phyloP scores from a whole-genome alignment of 2,888 invertebrate genomes.

The Thereva unica region DNA sequence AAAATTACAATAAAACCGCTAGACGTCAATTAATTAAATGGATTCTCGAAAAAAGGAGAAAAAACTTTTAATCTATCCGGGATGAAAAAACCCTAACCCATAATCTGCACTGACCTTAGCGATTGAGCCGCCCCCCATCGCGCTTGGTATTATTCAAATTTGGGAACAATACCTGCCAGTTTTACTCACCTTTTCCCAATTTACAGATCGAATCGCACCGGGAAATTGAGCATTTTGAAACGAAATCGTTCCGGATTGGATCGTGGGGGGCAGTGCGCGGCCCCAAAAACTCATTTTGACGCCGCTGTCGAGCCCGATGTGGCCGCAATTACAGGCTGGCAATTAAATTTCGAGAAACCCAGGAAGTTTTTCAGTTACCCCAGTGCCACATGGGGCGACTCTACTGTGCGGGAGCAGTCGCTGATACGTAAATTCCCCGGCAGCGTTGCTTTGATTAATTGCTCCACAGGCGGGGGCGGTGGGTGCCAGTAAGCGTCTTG shows the following conservation, averaged over 20 bases:
- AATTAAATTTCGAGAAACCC: slow-evolving; percentile 12
- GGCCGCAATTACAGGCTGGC: neutral
- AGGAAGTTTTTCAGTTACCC: slow-evolving; percentile 5
- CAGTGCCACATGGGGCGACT: slow-evolving; percentile 12
- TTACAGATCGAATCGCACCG: slow-evolving; percentile 1
- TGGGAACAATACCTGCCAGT: neutral
- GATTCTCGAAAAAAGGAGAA: too few relatives aligned
- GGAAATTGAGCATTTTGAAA: slow-evolving; percentile 4
- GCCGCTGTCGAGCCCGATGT: slow-evolving; percentile 2
- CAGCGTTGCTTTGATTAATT: slow-evolving; percentile 13
- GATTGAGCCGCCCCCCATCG: too few relatives aligned
- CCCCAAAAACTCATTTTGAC: slow-evolving; percentile 13
- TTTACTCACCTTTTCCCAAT: slow-evolving; percentile 7
- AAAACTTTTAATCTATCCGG: too few relatives aligned
- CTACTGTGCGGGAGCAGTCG: slow-evolving; percentile 14
- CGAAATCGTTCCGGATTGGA: neutral
- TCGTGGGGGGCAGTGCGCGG: neutral
- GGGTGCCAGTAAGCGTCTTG: too few relatives aligned
- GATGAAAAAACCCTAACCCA: too few relatives aligned
- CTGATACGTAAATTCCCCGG: slow-evolving; percentile 7
- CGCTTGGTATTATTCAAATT: too few relatives aligned
- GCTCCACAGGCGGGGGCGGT: neutral
- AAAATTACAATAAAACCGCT: too few relatives aligned
- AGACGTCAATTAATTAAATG: too few relatives aligned
- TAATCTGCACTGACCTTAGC: too few relatives aligned